Base-by-base conservation (phyloP, 2,113 vertebrate species). In the Ammospiza caudacuta region DNA sequence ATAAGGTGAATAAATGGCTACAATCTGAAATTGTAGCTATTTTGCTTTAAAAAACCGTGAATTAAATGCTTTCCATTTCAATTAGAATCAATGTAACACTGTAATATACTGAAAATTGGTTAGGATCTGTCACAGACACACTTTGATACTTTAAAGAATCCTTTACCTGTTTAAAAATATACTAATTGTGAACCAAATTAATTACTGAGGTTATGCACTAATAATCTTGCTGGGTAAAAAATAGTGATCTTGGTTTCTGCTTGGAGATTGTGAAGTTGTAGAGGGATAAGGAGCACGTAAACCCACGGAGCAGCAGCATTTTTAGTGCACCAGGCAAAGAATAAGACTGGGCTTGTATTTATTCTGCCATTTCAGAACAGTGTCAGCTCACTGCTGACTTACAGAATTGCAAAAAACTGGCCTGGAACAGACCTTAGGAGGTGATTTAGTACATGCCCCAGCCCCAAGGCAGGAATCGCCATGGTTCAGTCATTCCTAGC, bases 31-130 rank as follows among this genome's bases (percentile, higher is more conserved):
- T 33, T 35, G 52, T 39, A 96, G 27, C 44, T 80, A 37, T 69
- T 79, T 88, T 83, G n/a, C 59, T 88, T 88, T 37, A 3, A 93
- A 96, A 92, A 84, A 33, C 57, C 1, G 43, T 63, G 21, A 83
- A 70, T 70, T 24, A 70, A 86, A 41, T 29, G 15, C 9, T 83
- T 83, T 86, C 18, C 39, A n/a, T 28, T 10, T 46, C 77, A 96
- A 95, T 87, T 92, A 95, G 39, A 95, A 78, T 83, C 88, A 94
- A 92, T 2, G 1, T 76, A 92, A 94, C 35, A 24, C 95, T 96
- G 94, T 84, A 94, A 94, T 83, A 83, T 87, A 91, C 72, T 94
- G 80, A 85, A 80, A 96, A 96, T 23, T 57, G 28, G 27, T 91
- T 51, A 41, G 73, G 55, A 96, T 68, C 89, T 78, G 43, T n/a